Conservation (phyloP, 2,888 invertebrate genomes). For the Mythimna vitellina region DNA sequence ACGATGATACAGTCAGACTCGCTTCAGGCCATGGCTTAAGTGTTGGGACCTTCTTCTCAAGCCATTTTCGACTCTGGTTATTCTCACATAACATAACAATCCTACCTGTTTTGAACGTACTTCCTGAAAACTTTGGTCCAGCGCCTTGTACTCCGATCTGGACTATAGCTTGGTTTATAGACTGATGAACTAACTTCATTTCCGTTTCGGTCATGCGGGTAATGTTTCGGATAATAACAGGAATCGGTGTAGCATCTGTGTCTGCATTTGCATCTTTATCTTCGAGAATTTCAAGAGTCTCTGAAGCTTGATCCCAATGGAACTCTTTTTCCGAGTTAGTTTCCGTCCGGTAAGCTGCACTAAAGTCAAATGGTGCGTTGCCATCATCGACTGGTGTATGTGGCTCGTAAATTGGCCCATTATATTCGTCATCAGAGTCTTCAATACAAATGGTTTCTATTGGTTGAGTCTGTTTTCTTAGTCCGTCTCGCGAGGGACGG, state of each 20-base stretch:
- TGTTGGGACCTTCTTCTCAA: constrained; percentile 32
- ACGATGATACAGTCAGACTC: constrained; percentile 11
- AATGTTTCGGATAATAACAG: constrained; percentile 27
- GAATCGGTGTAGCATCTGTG: constrained; percentile 1
- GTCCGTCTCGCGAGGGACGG: constrained; percentile 30
- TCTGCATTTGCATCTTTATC: background rate
- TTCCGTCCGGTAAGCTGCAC: background rate
- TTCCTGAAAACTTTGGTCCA: constrained; percentile 44
- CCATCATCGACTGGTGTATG: background rate
- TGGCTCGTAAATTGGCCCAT: background rate
- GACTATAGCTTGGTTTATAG: constrained; percentile 38
- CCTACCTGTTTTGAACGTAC: constrained; percentile 20
- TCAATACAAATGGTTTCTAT: background rate
- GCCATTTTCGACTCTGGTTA: constrained; percentile 42
- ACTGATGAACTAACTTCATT: constrained; percentile 31
- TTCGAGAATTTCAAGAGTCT: background rate
- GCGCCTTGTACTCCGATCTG: constrained; percentile 32
- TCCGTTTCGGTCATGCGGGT: constrained; percentile 30
- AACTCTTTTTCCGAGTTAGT: background rate
- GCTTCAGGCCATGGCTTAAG: constrained; percentile 50
- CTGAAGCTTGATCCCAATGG: background rate
- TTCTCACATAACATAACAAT: constrained; percentile 40
- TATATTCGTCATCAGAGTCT: constrained; percentile 14
- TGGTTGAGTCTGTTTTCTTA: constrained; percentile 10
- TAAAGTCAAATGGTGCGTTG: background rate